Percentiles rank a stretch among this genome's conserved stretches.
These are phyloP conservation scores for Choristoneura fumiferana DNA, from an alignment of 1,140 invertebrate genomes.

Conservation along the genomic window DNA sequence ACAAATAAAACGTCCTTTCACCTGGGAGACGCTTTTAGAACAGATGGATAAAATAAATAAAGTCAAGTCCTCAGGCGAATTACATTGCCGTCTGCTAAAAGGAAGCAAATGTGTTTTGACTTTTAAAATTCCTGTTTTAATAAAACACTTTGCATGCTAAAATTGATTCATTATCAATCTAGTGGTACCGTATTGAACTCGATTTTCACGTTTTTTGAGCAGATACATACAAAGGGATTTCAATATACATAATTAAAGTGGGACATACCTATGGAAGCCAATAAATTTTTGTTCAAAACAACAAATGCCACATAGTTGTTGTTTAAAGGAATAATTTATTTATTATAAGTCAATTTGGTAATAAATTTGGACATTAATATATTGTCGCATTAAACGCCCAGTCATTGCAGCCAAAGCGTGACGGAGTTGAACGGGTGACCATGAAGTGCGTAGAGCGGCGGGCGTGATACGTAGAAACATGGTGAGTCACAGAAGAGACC, in stretches of 20 bases:
- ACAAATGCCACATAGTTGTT: no score
- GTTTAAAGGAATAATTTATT: slow-evolving; percentile 18
- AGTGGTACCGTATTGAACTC: no score
- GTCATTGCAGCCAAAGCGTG: slow-evolving; percentile 70
- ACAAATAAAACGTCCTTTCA: slow-evolving; percentile 63
- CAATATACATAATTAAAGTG: no score
- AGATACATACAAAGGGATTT: neutral
- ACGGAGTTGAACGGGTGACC: slow-evolving; percentile 72
- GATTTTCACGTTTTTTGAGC: neutral
- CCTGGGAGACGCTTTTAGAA: slow-evolving; percentile 42
- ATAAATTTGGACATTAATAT: slow-evolving; percentile 68
- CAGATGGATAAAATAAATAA: slow-evolving; percentile 25
- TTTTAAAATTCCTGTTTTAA: neutral
- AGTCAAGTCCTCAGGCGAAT: neutral
- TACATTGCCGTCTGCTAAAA: neutral
- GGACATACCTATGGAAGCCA: no score
- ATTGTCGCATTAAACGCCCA: slow-evolving; percentile 67
- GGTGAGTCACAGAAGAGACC: slow-evolving; percentile 67
- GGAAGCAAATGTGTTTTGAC: neutral
- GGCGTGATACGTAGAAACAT: slow-evolving; percentile 66
- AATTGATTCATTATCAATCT: neutral
- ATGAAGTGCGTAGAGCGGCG: slow-evolving; percentile 73
- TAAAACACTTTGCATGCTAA: neutral
- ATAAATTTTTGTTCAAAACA: no score
- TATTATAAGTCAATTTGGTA: slow-evolving; percentile 52